Base-by-base conservation (phyloP, 2,113 vertebrate genomes). In the Otolemur garnettii region DNA sequence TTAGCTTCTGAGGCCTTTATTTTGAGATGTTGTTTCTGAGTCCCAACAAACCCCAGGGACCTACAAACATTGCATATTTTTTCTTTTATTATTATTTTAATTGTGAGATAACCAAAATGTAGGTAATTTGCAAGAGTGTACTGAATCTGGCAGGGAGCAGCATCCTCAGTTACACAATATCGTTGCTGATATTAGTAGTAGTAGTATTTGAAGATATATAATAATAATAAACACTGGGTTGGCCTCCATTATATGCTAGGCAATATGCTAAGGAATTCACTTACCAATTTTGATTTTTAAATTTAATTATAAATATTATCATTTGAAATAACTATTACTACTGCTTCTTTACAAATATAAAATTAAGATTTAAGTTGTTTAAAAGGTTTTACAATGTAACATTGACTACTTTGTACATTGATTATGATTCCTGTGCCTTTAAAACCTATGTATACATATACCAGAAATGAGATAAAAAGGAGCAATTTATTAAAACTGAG, bases 251-350 rank as follows among this genome's bases (percentile, higher is more conserved):
- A 28, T 7, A 64, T 60, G 10, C 18, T 64, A 55, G 35, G 22
- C 5, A 15, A 19, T 17, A 3, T 35, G 30, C 17, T 75, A n/a
- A 79, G 4, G 17, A 5, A 1, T 79, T 79, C 38, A 21, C n/a
- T 66, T 42, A 79, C 68, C 35, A 53, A 21, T 24, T 21, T 59
- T 77, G 1, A 12, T 35, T 90, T 87, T 91, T 62, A 8, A 35
- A 69, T 45, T 90, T 64, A 91, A 77, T 66, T 87, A 53, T 91
- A 74, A 88, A 74, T 69, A 68, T n/a, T 17, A 80, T 35, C 45
- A n/a, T 33, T 66, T 35, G 7, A 59, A 80, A 77, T 21, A 69
- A 30, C n/a, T 69, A 22, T 22, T 86, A 60, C n/a, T 35, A 80
- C 28, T n/a, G 72, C 11, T n/a, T 28, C 17, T 80, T 91, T 64